Evolutionary conservation across 2,888 invertebrate genomes (phyloP), one percentile per base, ranked within the genome.

Genomic region (Caenorhabditis sp.): DNA sequence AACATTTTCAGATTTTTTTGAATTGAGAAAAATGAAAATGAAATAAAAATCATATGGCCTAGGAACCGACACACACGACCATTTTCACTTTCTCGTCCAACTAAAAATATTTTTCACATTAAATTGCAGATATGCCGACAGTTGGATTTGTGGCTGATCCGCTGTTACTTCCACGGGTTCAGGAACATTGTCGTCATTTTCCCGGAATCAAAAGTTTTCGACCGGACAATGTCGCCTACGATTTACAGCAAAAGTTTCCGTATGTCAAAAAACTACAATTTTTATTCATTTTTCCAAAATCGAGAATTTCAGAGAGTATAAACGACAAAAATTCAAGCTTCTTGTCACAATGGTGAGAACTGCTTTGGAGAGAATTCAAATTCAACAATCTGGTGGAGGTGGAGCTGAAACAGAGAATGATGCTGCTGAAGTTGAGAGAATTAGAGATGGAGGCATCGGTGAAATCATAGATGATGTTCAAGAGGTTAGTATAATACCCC

Each of bases 241-340:
- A 79, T 67, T 70, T 83, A 36, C 77, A 78, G 64, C 74, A 81
- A 57, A 77, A 80, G 57, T 76, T 65, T 65, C 77, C 79, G 81
- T 82, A 62, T n/a, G n/a, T n/a, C n/a, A n/a, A n/a, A n/a, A 24
- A 78, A 31, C 31, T 31, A 6, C 10, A 4, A 31, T 31, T 31
- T 31, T 31, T 31, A 4, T 31, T 31, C n/a, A n/a, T 23, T 23
- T 53, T 53, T 53, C 36, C 36, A 53, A 53, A 24, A 63, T 6
- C 12, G 26, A 3, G 8, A 21, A 24, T 75, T 80, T 19, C 63
- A 80, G 81, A 58, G 82, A 82, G 55, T 82, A 82, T 54, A 68
- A 66, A 23, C 68, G 81, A 21, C 79, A 79, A 63, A 77, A 81
- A 50, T 69, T 69, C 61, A 75, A 68, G 62, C 57, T 73, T 0